Evolutionary conservation across 2,888 invertebrate genomes (phyloP), one percentile per base, ranked within the genome.

Genomic region (Xestia xanthographa): DNA sequence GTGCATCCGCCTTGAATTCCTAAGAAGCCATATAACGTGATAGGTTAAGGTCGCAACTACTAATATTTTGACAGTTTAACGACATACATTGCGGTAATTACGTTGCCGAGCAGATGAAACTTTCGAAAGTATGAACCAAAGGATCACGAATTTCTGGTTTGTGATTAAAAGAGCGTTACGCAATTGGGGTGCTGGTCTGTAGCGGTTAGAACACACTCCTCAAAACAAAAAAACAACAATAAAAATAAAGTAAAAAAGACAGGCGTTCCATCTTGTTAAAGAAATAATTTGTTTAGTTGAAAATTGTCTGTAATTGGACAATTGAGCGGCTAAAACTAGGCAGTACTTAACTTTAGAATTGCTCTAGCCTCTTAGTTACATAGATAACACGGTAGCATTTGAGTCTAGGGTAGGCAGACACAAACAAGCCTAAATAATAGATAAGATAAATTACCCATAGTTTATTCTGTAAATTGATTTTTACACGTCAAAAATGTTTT

Each of bases 271-370:
- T 66, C 85, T 83, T 74, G 78, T 85, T 83, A 63, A 71, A 66
- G 17, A 77, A 60, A 77, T 77, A 69, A 83, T 84, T 84, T 79
- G 73, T 82, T 81, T 80, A 77, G 66, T 75, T 79, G 69, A 74
- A 80, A 75, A 85, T 83, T 73, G 84, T 63, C 67, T 68, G 62
- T 85, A 86, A 88, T 87, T 84, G 86, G 67, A 75, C 82, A 89
- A 87, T 89, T 84, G 84, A 81, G 62, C 68, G 11, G 70, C 66
- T 76, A 66, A 82, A 79, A 72, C 79, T 82, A 74, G 60, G 66
- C 75, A 72, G 76, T 80, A 34, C 34, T 34, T 34, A 75, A 85
- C 80, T 45, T 82, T 77, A 43, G 81, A 85, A 87, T 86, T 78
- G 66, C 72, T 65, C 76, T 62, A 41, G 77, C 66, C 75, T 22